Conservation (phyloP, 2,797 vertebrate species). For the Xenentodon cancila region DNA sequence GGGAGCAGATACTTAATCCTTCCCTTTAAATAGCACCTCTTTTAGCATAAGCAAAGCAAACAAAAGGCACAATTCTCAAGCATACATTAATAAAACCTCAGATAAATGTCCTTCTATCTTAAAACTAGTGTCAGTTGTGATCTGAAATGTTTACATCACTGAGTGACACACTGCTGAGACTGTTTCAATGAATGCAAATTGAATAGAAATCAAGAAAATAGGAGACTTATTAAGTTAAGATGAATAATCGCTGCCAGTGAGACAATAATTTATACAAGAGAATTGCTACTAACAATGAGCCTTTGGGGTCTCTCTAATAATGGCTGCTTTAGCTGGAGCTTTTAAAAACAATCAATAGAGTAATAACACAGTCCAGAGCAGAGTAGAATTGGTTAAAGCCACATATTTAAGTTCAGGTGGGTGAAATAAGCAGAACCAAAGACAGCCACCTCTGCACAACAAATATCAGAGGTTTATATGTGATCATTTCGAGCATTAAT, state of each 20-base stretch:
- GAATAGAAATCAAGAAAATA: conserved; percentile 33
- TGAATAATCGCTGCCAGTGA: conserved; percentile 4
- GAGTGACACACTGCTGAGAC: conserved; percentile 27
- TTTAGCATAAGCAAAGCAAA: conserved; percentile 47
- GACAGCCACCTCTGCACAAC: conserved; percentile 24
- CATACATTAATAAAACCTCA: conserved; percentile 38
- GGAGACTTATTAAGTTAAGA: background rate
- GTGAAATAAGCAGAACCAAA: conserved; percentile 13
- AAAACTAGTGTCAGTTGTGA: conserved; percentile 19
- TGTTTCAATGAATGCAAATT: conserved; percentile 57
- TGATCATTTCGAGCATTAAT: too few relatives aligned
- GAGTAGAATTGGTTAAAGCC: conserved; percentile 25
- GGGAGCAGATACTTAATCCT: conserved; percentile 51
- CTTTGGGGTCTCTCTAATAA: conserved; percentile 40
- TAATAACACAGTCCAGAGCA: conserved; percentile 44
- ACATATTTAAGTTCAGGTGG: conserved; percentile 20
- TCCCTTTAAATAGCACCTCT: conserved; percentile 53
- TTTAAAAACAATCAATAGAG: conserved; percentile 55
- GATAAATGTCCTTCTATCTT: conserved; percentile 32
- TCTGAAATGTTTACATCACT: conserved; percentile 22
- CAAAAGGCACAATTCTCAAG: conserved; percentile 18
- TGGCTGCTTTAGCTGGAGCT: conserved; percentile 33
- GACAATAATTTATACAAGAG: conserved; percentile 51
- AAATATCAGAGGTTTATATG: background rate
- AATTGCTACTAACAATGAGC: conserved; percentile 39